A percentile compares a stretch with the other conserved stretches of the same genome.
phyloP scores from a whole-genome alignment of 1,140 invertebrate species.

The Scylla paramamosain region DNA sequence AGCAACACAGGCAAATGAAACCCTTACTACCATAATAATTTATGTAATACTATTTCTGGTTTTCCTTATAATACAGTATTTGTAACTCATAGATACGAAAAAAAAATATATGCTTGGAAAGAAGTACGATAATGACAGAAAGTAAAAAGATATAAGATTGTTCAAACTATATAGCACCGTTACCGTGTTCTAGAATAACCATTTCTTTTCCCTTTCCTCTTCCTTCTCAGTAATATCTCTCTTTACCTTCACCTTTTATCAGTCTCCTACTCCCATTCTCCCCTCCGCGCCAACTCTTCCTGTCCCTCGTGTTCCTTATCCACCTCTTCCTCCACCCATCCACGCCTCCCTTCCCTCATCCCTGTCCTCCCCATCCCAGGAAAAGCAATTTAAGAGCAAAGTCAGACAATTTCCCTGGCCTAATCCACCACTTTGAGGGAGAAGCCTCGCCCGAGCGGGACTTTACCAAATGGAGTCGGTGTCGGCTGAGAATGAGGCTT shows the following conservation, averaged over 20 bases:
- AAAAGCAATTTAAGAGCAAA: conserved; percentile 67
- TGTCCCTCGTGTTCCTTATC: not conserved
- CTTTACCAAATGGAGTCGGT: conserved; percentile 49
- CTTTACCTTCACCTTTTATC: not conserved
- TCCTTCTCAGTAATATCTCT: not conserved
- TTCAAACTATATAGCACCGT: not conserved
- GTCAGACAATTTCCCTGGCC: conserved; percentile 57
- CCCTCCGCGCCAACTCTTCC: not conserved
- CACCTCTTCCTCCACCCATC: not conserved
- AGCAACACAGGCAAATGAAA: no score
- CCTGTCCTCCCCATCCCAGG: not conserved
- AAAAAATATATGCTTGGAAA: no score
- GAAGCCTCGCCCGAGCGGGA: not conserved
- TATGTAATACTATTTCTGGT: not conserved
- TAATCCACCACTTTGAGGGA: conserved; percentile 49
- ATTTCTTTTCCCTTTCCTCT: not conserved
- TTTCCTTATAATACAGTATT: not conserved
- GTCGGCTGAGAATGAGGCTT: not conserved
- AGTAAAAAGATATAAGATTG: not conserved
- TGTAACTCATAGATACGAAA: no score
- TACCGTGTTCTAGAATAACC: not conserved
- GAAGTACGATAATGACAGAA: no score
- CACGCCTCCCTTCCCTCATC: not conserved
- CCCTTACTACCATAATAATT: no score
- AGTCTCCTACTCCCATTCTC: not conserved